Evolutionary conservation across 1,140 invertebrate genomes (phyloP), one percentile per base, ranked within the genome.

Genomic region (Ruditapes philippinarum): DNA sequence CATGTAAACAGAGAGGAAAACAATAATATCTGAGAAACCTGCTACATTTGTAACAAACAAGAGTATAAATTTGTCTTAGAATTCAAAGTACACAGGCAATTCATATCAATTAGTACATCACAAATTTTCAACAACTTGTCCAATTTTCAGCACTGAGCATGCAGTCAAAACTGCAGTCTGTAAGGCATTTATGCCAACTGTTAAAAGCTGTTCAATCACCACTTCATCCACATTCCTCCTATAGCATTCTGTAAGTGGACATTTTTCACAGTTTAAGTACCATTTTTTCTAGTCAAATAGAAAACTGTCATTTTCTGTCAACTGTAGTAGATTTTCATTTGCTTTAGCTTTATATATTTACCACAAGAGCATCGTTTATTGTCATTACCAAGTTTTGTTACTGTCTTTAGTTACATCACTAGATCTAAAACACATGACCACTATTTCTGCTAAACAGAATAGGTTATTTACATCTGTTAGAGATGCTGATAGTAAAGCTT

Each of bases 91-190:
- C n/a, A n/a, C n/a, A n/a, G n/a, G n/a, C n/a, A n/a, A n/a, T n/a
- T n/a, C n/a, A n/a, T n/a, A n/a, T n/a, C n/a, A n/a, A n/a, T n/a
- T n/a, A n/a, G n/a, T n/a, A n/a, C 25, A 45, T 81, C 57, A 84
- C 40, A 84, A 45, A 36, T 88, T 79, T 40, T 88, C 85, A 22
- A 88, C n/a, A 49, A 88, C 76, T 40, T 89, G 87, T n/a, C 87
- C 87, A 57, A 83, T 89, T 33, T 83, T 89, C 22, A 89, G 38
- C 28, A 89, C 31, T 0, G 87, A 82, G 28, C 78, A 89, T 36
- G 87, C 87, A 60, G 87, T 68, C 33, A 89, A 42, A 4, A 82
- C 68, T 11, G 62, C 38, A 22, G 87, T 81, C 70, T 89, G 79
- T 28, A 89, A 57, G n/a, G 78, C 87, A 60, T 74, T 70, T 28